phyloP scores from a whole-genome alignment of 2,113 vertebrate species.

The Aldabrachelys gigantea region DNA sequence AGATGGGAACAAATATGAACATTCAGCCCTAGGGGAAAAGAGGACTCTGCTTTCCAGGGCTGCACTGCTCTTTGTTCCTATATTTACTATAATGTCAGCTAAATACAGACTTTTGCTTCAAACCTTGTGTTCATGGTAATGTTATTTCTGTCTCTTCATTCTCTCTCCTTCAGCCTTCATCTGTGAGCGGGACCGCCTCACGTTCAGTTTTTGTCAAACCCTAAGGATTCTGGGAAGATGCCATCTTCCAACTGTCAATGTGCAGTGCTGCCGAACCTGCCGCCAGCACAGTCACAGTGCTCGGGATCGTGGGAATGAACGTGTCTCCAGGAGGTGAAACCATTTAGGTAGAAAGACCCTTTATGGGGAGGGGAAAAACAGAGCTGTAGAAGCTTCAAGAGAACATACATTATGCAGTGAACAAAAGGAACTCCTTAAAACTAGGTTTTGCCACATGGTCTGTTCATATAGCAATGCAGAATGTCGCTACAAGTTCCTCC shows the following conservation, averaged over 20 bases:
- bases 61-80: background rate
- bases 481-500: background rate
- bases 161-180: slow-evolving; percentile 55
- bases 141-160: background rate
- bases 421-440: background rate
- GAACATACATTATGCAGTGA: fast-evolving
- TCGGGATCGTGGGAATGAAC: slow-evolving; percentile 68
- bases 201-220: slow-evolving; percentile 87
- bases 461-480: background rate
- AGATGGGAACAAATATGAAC: background rate
- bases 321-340: slow-evolving; percentile 73
- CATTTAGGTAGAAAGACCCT: background rate
- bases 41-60: background rate
- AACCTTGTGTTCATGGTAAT: background rate
- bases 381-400: fast-evolving
- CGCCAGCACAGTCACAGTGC: background rate
- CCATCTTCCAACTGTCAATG: slow-evolving; percentile 76
- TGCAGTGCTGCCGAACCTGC: slow-evolving; percentile 92
- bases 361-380: background rate
- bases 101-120: background rate
- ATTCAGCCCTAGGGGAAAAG: background rate
- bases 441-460: background rate
- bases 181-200: slow-evolving; percentile 86
- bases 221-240: slow-evolving; percentile 88
- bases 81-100: background rate